These are phyloP conservation scores for Merops nubicus DNA, from an alignment of 2,113 vertebrate species.

Conservation along the genomic window DNA sequence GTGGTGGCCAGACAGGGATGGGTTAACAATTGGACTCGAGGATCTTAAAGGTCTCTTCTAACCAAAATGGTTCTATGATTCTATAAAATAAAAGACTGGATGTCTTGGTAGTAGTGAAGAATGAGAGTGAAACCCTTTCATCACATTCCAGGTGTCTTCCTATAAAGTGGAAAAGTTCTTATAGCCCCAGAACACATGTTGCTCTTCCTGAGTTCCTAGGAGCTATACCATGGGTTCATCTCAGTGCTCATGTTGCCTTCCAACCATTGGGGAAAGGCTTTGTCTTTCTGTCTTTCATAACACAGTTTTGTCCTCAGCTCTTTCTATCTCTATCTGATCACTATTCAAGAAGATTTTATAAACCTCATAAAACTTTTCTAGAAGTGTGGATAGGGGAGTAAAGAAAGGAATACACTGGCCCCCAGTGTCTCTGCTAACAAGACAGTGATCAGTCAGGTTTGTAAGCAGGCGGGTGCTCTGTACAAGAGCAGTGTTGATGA, in stretches of 20 bases:
- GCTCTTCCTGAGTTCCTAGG: not conserved
- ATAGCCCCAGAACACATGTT: not conserved
- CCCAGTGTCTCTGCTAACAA: not conserved
- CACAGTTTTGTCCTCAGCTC: not conserved
- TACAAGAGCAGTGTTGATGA: not conserved
- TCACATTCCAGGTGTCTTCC: not conserved
- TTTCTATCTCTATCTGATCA: not conserved
- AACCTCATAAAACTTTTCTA: not conserved
- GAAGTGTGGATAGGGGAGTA: not conserved
- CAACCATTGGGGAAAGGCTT: not conserved
- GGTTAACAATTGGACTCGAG: not conserved
- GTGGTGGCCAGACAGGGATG: not conserved
- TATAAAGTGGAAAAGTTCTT: not conserved
- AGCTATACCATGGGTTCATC: not conserved
- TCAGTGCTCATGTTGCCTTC: not conserved
- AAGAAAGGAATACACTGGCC: not conserved
- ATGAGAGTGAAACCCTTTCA: not conserved
- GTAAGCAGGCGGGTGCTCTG: not conserved
- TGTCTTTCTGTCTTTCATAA: not conserved
- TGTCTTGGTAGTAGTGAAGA: not conserved
- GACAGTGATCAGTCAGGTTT: not conserved
- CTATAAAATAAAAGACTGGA: not conserved
- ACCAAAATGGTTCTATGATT: not conserved
- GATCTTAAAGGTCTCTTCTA: not conserved
- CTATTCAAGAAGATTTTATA: not conserved